Conservation (phyloP, 2,797 vertebrate genomes). For the Ctenosaura bakeri region DNA sequence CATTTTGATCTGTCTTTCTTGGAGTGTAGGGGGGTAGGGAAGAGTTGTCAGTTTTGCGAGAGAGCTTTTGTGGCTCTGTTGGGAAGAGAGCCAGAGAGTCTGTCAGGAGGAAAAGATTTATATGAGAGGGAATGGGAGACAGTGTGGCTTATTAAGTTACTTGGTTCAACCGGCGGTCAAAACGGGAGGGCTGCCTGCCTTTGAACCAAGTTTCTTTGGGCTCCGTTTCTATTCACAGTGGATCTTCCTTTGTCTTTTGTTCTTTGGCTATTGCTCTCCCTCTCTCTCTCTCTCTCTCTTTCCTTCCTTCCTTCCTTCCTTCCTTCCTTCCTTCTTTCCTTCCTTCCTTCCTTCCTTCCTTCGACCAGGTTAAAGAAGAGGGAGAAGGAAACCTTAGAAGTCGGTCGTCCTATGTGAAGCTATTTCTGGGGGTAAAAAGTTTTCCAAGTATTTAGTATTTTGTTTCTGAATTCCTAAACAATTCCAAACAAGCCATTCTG, state of each 20-base stretch:
- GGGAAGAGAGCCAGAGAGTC: neutral
- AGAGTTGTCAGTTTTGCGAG: neutral
- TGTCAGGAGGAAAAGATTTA: neutral
- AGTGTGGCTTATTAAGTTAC: neutral
- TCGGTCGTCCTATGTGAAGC: too few species aligned
- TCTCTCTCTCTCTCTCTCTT: neutral
- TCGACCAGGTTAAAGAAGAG: too few species aligned
- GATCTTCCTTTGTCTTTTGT: too few species aligned
- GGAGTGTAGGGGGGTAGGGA: neutral
- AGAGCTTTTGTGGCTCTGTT: neutral
- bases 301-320: neutral
- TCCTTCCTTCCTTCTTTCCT: too few species aligned
- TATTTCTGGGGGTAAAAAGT: too few species aligned
- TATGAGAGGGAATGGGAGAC: neutral
- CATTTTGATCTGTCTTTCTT: neutral
- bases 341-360: neutral
- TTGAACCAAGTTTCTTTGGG: neutral
- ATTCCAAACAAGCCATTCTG: too few species aligned
- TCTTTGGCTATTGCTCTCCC: neutral
- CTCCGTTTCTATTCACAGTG: neutral
- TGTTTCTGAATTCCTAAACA: too few species aligned
- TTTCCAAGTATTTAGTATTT: too few species aligned
- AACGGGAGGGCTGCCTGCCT: neutral
- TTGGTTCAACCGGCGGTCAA: slow-evolving; percentile 20
- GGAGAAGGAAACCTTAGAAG: too few species aligned